These are phyloP conservation scores for Chaetophractus vellerosus DNA, from an alignment of 2,797 vertebrate genomes.

Conservation along the genomic window DNA sequence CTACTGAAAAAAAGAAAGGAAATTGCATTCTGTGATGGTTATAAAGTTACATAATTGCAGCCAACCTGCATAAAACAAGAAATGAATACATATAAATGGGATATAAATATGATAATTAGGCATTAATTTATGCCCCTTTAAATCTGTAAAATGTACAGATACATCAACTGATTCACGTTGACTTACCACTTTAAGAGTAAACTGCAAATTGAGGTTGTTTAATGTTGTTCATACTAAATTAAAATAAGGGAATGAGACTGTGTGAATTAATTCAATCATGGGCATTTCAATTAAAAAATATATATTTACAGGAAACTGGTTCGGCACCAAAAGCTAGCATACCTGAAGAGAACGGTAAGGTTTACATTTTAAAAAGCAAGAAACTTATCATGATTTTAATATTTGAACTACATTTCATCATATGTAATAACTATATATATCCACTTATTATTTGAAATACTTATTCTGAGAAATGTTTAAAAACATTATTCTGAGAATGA, in stretches of 20 bases:
- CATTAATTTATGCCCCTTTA: constrained; percentile 61
- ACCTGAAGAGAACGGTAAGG: not conserved
- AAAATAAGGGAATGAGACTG: not conserved
- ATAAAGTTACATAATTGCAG: constrained; percentile 65
- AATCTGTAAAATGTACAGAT: constrained; percentile 14
- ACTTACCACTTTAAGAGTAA: not conserved
- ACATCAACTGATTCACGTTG: constrained; percentile 46
- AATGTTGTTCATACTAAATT: constrained; percentile 48
- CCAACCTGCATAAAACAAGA: constrained; percentile 71
- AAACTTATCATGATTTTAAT: not conserved
- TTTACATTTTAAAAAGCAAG: not conserved
- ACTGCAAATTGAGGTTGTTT: constrained; percentile 21
- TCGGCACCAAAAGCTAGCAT: not conserved
- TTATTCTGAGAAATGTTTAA: not conserved
- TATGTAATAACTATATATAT: not conserved
- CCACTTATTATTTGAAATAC: not conserved
- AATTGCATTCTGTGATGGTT: constrained; percentile 49
- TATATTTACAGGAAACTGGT: not conserved
- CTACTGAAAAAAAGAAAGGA: not conserved
- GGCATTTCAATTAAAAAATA: constrained; percentile 35
- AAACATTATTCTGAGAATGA: not conserved
- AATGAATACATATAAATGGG: constrained; percentile 46
- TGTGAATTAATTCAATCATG: constrained; percentile 13
- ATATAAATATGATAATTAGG: constrained; percentile 72
- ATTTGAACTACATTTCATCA: not conserved